Evolutionary conservation across 2,888 invertebrate species (phyloP), one percentile per base, ranked within the genome.

Genomic region (Sympetrum striolatum): DNA sequence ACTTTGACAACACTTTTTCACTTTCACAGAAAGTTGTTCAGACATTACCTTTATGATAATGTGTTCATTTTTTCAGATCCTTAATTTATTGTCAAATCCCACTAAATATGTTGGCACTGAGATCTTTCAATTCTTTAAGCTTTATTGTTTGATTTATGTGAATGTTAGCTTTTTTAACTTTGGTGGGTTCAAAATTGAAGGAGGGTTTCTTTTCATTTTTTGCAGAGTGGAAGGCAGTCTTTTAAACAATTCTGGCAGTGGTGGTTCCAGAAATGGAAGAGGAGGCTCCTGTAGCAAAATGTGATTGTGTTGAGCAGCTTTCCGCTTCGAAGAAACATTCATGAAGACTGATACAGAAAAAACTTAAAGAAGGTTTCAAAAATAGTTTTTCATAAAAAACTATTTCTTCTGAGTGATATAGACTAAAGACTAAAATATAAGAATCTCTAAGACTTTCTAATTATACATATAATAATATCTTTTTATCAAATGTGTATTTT

Each of bases 371-470:
- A 60, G 86, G 86, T 60, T 86, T 86, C 39, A 86, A 86, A 39
- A 86, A 86, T 86, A 86, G 86, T 86, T 86, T 73, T 86, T 64
- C 60, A 86, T 86, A 60, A 73, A 73, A 73, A 86, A 86, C 86
- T 86, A 86, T 86, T 86, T 86, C 86, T 86, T 86, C 86, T 60
- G 60, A 86, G 86, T 86, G 86, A 86, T 86, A 86, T 86, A 64
- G 86, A 86, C 35, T 86, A 60, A 86, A 86, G 86, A 86, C 86
- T 86, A 64, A 82, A 86, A 86, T 58, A 60, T 58, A 86, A 60
- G 60, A 86, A 86, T 58, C 86, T 86, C 86, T 60, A 86, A 86
- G 86, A 86, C 86, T 86, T 86, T 86, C 60, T 37, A 60, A 86
- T 86, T 86, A 86, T 58, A 60, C 86, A 86, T 86, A 86, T 86